A percentile compares a stretch with the other conserved stretches of the same genome.
Evolutionary conservation across 2,113 vertebrate genomes (phyloP).

Genomic region (Ailuropoda melanoleuca): DNA sequence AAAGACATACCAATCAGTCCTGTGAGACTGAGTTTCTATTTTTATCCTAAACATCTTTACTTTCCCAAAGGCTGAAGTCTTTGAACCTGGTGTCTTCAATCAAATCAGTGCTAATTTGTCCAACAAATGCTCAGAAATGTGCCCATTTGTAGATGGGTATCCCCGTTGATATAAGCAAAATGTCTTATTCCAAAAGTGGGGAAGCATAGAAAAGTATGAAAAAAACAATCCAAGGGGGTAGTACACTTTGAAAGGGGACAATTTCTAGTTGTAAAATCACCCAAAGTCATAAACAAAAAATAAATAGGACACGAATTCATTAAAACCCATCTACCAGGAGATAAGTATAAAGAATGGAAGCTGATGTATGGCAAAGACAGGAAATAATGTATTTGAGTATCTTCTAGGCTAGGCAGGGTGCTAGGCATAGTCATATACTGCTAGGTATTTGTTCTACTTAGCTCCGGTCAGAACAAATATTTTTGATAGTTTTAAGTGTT

Average conservation of each 20-base stretch:
- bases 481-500: neutral
- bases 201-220: neutral
- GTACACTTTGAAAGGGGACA: neutral
- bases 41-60: constrained; percentile 41
- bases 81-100: constrained; percentile 45
- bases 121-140: constrained; percentile 19
- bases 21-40: constrained; percentile 49
- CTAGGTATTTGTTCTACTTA: neutral
- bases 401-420: neutral
- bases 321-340: neutral
- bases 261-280: neutral
- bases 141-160: neutral
- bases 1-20: constrained; percentile 50
- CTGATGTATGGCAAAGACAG: neutral
- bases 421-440: neutral
- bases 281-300: neutral
- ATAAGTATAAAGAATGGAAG: neutral
- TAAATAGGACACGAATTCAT: neutral
- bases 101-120: constrained; percentile 35
- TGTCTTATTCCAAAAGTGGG: neutral
- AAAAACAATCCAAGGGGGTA: neutral
- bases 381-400: neutral
- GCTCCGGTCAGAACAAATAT: neutral
- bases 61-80: constrained; percentile 31
- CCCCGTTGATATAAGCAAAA: neutral